A percentile compares a stretch with the other conserved stretches of the same genome.
Evolutionary conservation across 53 echinoderm and acorn worm species (phyloP).

Genomic region (Echinometra lucunter): DNA sequence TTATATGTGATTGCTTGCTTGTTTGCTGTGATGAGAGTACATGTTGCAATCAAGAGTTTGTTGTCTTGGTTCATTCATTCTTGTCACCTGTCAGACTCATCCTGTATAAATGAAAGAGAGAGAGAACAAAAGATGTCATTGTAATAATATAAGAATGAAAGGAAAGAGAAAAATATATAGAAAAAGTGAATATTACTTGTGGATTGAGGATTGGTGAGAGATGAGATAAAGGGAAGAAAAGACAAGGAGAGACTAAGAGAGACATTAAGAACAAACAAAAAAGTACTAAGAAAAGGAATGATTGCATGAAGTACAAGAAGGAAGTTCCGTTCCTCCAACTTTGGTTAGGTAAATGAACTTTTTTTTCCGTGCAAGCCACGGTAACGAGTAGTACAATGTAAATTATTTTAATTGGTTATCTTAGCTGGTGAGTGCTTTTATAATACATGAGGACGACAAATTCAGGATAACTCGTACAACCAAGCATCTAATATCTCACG

Average conservation of each 20-base stretch:
- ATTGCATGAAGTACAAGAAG: not conserved
- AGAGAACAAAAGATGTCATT: not conserved
- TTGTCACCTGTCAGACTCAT: slow-evolving; percentile 3
- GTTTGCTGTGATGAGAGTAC: slow-evolving; percentile 30
- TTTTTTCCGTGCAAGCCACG: not conserved
- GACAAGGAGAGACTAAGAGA: too few relatives aligned
- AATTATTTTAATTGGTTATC: not conserved
- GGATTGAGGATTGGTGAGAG: not conserved
- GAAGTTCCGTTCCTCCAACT: not conserved
- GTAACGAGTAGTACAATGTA: not conserved
- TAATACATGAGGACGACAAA: not conserved
- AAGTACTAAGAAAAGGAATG: not conserved
- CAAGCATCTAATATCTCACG: too few relatives aligned
- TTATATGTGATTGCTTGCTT: slow-evolving; percentile 41
- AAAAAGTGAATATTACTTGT: not conserved
- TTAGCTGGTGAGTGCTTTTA: not conserved
- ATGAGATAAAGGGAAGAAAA: not conserved
- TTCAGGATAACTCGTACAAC: too few relatives aligned
- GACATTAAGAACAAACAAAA: too few relatives aligned
- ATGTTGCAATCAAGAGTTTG: slow-evolving; percentile 52
- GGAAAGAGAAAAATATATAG: not conserved
- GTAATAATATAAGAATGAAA: not conserved
- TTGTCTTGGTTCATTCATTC: not conserved
- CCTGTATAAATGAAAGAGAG: not conserved
- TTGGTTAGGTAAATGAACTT: too few relatives aligned